Evolutionary conservation across 2,113 vertebrate genomes (phyloP).

Genomic region (Choloepus hoffmanni): DNA sequence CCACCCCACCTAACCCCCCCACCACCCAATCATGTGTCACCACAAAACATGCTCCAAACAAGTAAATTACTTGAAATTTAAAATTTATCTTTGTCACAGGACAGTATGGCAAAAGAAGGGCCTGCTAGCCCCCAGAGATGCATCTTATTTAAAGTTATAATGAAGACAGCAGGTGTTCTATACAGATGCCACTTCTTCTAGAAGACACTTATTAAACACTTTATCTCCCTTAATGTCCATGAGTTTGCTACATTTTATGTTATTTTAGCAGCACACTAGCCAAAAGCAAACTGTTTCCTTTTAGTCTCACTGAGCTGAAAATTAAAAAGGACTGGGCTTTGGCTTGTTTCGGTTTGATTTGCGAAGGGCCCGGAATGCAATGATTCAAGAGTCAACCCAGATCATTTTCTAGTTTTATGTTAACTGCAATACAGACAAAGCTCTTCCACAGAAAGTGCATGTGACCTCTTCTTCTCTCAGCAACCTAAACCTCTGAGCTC

Average conservation of each 20-base stretch:
- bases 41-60: not conserved
- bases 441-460: not conserved
- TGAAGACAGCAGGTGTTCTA: slow-evolving; percentile 64
- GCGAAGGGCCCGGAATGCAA: not conserved
- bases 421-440: not conserved
- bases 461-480: not conserved
- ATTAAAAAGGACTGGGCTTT: not conserved
- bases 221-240: slow-evolving; percentile 11
- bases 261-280: not conserved
- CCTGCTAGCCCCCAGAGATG: not conserved
- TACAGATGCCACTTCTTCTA: slow-evolving; percentile 32
- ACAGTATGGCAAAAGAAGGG: not conserved
- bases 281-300: slow-evolving; percentile 62
- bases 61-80: not conserved
- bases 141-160: slow-evolving; percentile 68
- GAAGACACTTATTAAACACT: slow-evolving; percentile 38
- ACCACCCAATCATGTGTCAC: not conserved
- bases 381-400: not conserved
- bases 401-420: not conserved
- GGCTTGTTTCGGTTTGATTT: not conserved
- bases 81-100: slow-evolving; percentile 47
- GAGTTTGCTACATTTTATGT: not conserved
- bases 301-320: slow-evolving; percentile 50
- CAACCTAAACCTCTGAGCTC: not conserved
- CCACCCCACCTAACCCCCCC: not conserved